Base-by-base conservation (phyloP, 2,113 vertebrate genomes). In the Larimichthys crocea region DNA sequence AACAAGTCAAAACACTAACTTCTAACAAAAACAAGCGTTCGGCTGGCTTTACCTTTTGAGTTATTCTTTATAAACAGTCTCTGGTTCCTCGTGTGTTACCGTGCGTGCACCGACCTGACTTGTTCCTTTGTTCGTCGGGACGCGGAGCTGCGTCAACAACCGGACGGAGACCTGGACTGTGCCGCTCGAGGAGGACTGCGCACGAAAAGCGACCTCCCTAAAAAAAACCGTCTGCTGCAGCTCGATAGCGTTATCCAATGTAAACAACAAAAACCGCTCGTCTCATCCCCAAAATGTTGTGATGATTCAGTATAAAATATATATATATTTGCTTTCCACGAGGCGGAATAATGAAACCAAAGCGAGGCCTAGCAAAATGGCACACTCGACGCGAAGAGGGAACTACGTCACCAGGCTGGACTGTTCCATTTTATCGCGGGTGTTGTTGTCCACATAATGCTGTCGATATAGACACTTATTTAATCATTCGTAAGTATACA, bases 71-170 rank as follows among this genome's bases (percentile, higher is more conserved):
- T 42, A 12, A 57, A 72, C 10, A 60, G 31, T 20, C 6, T 10
- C 46, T 24, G 2, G 10, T 10, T 29, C 6, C 0, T 2, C n/a
- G 6, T 7, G 35, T 11, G 49, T 59, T 44, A 42, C 57, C 57
- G 57, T 31, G 49, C n/a, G 73, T 50, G 31, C 56, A 44, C 15
- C 49, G 78, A 80, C 72, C 87, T 86, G 22, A 26, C 61, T 20
- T 20, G 55, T 81, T 89, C 86, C 93, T 94, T 94, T 94, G 93
- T 94, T 94, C 88, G 86, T 3, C 8, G 75, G 48, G 59, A 88
- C 77, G 7, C 55, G 5, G 82, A 76, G 63, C 44, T 78, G 83
- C 84, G 87, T 91, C 88, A 90, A 91, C 86, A 40, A 85, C 53
- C 26, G 66, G 77, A 88, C 82, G 66, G 82, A 73, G 66, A 72